Base-by-base conservation (phyloP, 2,113 vertebrate species). In the Otolemur garnettii region DNA sequence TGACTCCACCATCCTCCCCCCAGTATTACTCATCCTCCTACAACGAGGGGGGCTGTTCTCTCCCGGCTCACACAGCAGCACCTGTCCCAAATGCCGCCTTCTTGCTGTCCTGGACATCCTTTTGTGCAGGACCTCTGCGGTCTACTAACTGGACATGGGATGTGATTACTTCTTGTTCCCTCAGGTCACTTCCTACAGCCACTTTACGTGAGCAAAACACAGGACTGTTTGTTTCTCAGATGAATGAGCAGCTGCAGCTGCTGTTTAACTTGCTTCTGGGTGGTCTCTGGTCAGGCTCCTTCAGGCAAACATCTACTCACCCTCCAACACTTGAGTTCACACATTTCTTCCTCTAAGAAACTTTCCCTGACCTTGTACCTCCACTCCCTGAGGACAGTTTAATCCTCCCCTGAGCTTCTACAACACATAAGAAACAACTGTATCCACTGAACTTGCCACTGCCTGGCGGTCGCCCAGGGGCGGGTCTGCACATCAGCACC, bases 321-420 rank as follows among this genome's bases (percentile, higher is more conserved):
- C 71, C 69, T 93, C 78, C n/a, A 59, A 92, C 35, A 69, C 5
- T 87, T 84, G 78, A 85, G 8, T 53, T 96, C 59, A 38, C 42
- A 75, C 68, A 33, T 19, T 38, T 33, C 2, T 19, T 75, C 6
- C 64, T 83, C 45, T 28, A 60, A 45, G 75, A 90, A 80, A 93
- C 12, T 50, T 89, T 50, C 80, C 62, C 86, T 68, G 80, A 69
- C n/a, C 82, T 53, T 78, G 5, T 19, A 50, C 28, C 24, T 90
- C 71, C 42, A 17, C 18, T 69, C 78, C 82, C 59, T 17, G 14
- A 5, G 22, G 80, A 17, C 55, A 68, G 21, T 92, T 59, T 80
- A 78, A 59, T 45, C 64, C 50, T 84, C 13, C 64, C 86, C 74
- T 69, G n/a, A 66, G 62, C 30, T 87, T 59, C 42, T 55, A 86